Base-by-base conservation (phyloP, 1,140 invertebrate genomes). In the Condylostylus longicornis region DNA sequence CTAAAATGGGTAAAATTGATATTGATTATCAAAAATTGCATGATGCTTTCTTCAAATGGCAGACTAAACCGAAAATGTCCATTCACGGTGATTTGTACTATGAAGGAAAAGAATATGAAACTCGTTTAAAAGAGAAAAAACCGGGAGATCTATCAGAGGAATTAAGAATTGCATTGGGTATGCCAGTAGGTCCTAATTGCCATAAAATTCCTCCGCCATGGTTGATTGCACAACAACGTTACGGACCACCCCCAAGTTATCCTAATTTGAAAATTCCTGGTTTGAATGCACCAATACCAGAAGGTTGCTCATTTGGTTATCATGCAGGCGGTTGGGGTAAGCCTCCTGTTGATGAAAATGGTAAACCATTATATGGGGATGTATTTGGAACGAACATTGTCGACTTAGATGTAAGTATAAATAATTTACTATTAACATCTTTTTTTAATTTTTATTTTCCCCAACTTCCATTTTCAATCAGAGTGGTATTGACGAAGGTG, bases 91-190 rank as follows among this genome's bases (percentile, higher is more conserved):
- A 99, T 66, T 64, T 99, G 0, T 99, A 99, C 63, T 99, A 98
- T 64, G 96, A 99, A 65, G 96, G 96, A n/a, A 99, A 99, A 62
- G 96, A 99, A 63, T 96, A 96, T 66, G 96, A 99, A 62, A 98
- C 94, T 0, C 71, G 91, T 27, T 67, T 99, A 23, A 89, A 91
- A 48, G 95, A 98, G 53, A 98, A 99, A 62, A 99, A 99, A 60
- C 96, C 95, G 0, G 96, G 96, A 0, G 91, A 97, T 58, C 64
- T 99, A 6, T 86, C 87, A 8, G 93, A 97, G 55, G 95, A 98
- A 51, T 59, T 99, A 38, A 69, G 94, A 37, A 95, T 90, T 15
- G 91, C 96, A 5, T 65, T 99, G 12, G 96, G 96, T 33, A 98
- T 99, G 95, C 96, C 96, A 0, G 81, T 97, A 28, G 96, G 96